Evolutionary conservation across 2,113 vertebrate genomes (phyloP).

Genomic region (Semnornis frantzii): DNA sequence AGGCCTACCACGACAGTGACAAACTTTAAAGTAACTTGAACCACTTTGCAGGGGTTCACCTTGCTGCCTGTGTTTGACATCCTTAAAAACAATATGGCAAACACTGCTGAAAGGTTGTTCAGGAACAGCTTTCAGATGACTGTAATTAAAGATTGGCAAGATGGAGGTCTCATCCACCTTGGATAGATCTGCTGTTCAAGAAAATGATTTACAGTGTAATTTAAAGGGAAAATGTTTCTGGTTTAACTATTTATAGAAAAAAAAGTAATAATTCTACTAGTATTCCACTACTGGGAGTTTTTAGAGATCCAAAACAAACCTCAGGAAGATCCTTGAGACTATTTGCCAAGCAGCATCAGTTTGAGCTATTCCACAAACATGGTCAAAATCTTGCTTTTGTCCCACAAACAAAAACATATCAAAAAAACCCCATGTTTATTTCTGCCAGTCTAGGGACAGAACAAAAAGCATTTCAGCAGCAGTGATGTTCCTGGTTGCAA

Average conservation of each 20-base stretch:
- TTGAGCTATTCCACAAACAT: background rate
- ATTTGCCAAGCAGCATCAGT: background rate
- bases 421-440: background rate
- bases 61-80: background rate
- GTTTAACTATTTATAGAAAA: background rate
- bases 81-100: background rate
- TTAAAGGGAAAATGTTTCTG: background rate
- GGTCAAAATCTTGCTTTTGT: background rate
- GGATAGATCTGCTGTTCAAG: background rate
- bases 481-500: background rate
- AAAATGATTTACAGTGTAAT: background rate
- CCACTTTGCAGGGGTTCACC: rapidly evolving
- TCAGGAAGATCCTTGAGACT: background rate
- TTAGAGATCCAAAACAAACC: background rate
- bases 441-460: background rate
- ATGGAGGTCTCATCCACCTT: background rate
- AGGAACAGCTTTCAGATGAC: background rate
- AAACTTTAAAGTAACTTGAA: background rate
- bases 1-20: no score
- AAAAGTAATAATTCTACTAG: background rate
- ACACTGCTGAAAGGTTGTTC: background rate
- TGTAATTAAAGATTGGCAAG: background rate
- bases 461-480: background rate
- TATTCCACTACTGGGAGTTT: background rate
- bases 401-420: background rate